Base-by-base conservation (phyloP, 2,888 invertebrate species). In the Platerodrilus igneus region DNA sequence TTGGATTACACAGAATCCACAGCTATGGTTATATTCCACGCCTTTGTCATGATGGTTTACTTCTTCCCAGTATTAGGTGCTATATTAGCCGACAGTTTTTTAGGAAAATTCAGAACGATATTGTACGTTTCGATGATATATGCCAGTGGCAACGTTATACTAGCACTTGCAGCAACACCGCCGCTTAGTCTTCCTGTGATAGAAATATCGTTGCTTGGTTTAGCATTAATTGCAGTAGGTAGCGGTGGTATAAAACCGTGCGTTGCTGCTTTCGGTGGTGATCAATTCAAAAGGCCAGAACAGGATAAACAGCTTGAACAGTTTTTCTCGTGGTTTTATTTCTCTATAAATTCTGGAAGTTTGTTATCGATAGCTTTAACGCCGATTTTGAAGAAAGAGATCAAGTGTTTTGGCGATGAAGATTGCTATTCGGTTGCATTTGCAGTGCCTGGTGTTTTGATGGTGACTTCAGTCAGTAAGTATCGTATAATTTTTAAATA, bases 221-320 rank as follows among this genome's bases (percentile, higher is more conserved):
- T 88, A 9, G 52, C 83, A 0, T 66, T 86, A 15, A 89, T 96
- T 55, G 92, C 92, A 0, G 56, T 93, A 8, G 94, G 93, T 0
- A 92, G 93, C 0, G 95, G 95, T 2, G 94, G 94, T 1, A 96
- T 96, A 54, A 96, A 96, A 61, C 94, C 95, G 0, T 95, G 94
- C 59, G 94, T 96, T 0, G 78, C 91, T 0, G 90, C 95, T 0
- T 95, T 96, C 64, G 96, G 95, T 1, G 95, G 94, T 0, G 95
- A 96, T 65, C 95, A 94, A 68, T 93, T 94, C 66, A 73, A 78
- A 29, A 54, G 88, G 29, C 87, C 87, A 0, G 81, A 86, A 49
- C 89, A 94, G 69, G 81, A 81, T 53, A 71, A 71, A 53, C 83
- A 88, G 60, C 70, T 94, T 42, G 81, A 83, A 9, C 79, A 79